phyloP scores from a whole-genome alignment of 2,888 invertebrate species.

The Ormia ochracea region DNA sequence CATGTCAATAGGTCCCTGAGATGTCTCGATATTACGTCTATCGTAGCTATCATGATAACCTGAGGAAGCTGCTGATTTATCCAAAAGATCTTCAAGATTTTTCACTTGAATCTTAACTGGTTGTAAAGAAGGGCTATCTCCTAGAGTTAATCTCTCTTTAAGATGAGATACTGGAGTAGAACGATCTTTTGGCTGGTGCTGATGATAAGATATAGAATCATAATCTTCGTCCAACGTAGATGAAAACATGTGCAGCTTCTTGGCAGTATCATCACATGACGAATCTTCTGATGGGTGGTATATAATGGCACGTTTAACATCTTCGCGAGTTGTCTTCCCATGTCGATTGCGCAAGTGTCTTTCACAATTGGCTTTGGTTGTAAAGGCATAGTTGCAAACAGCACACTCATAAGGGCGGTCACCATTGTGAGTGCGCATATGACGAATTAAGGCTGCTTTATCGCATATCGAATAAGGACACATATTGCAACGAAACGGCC shows the following conservation, averaged over 20 bases:
- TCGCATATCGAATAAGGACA: conserved; percentile 90
- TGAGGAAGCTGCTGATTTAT: conserved; percentile 67
- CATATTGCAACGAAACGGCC: conserved; percentile 94
- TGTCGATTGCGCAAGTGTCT: conserved; percentile 94
- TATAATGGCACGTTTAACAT: conserved; percentile 91
- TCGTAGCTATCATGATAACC: conserved; percentile 74
- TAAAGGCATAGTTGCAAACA: conserved; percentile 97
- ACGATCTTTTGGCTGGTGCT: conserved; percentile 71
- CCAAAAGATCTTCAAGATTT: conserved; percentile 80
- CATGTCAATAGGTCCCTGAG: conserved; percentile 81
- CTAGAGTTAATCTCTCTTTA: conserved; percentile 77
- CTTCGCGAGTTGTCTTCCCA: conserved; percentile 89
- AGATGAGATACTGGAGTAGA: conserved; percentile 77
- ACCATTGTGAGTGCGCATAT: conserved; percentile 96
- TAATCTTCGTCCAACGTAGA: conserved; percentile 75
- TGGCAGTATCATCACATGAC: conserved; percentile 83
- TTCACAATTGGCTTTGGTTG: conserved; percentile 98
- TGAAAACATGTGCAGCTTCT: conserved; percentile 79
- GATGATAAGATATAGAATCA: conserved; percentile 65
- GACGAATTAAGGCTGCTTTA: conserved; percentile 92
- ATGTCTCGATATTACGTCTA: conserved; percentile 78
- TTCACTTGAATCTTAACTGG: conserved; percentile 81
- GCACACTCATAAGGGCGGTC: conserved; percentile 96
- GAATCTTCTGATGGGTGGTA: conserved; percentile 92
- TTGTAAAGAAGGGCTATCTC: conserved; percentile 69